phyloP scores from a whole-genome alignment of 2,888 invertebrate species.

The Agrotis puta region DNA sequence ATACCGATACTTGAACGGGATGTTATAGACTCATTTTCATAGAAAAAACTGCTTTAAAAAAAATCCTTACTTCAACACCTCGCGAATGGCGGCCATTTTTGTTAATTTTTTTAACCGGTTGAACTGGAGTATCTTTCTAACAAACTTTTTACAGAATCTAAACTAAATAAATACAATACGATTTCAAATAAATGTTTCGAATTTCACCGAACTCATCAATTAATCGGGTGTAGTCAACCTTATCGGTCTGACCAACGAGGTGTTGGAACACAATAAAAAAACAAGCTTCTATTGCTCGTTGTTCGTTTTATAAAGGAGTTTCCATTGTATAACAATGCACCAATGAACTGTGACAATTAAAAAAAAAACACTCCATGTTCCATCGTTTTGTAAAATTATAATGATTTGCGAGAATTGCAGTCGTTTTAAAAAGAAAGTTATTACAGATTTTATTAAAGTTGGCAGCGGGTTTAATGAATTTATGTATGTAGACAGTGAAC shows the following conservation, averaged over 20 bases:
- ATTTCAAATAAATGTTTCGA: conserved; percentile 28
- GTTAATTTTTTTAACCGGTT: too few relatives aligned
- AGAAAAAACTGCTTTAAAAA: too few relatives aligned
- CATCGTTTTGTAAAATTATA: conserved; percentile 45
- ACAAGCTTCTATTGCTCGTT: conserved; percentile 45
- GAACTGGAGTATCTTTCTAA: too few relatives aligned
- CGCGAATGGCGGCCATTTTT: too few relatives aligned
- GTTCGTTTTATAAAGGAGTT: conserved; percentile 37
- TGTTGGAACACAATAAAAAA: conserved; percentile 55
- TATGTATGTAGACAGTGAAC: conserved; percentile 12
- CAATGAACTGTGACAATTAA: conserved; percentile 30
- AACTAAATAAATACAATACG: conserved; percentile 15
- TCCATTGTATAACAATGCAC: conserved; percentile 24
- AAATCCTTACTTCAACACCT: too few relatives aligned
- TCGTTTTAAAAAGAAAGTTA: conserved; percentile 19
- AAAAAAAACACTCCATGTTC: conserved; percentile 1
- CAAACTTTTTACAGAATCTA: conserved; percentile 14
- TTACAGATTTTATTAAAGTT: conserved; percentile 10
- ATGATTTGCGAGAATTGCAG: conserved; percentile 29
- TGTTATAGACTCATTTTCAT: too few relatives aligned
- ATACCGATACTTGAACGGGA: too few relatives aligned
- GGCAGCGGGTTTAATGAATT: conserved; percentile 6
- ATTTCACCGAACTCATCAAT: conserved; percentile 53
- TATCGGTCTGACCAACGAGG: conserved; percentile 35
- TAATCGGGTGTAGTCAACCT: conserved; percentile 49